Base-by-base conservation (phyloP, 2,888 invertebrate species). In the Melanotus villosus region DNA sequence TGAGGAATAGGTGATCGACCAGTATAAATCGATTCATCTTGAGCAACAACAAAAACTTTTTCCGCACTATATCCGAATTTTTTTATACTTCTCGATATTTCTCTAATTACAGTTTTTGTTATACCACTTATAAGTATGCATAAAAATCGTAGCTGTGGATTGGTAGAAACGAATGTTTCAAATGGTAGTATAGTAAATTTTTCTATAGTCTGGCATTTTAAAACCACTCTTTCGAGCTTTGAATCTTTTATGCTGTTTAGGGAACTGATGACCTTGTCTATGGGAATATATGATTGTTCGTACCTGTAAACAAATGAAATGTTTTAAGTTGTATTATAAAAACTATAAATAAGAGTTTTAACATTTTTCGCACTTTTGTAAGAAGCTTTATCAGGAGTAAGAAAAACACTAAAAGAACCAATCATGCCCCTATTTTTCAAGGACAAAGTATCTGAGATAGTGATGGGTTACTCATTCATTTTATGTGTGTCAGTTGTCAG, bases 221-320 rank as follows among this genome's bases (percentile, higher is more conserved):
- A 45, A 7, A 45, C 16, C 30, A 59, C 4, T 14, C 59, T 59
- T 14, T 59, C 43, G n/a, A 59, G n/a, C 4, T 45, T 59, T 30
- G 18, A 7, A 34, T 19, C 16, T 10, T 5, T 6, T 32, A 16
- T 32, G 9, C 14, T 21, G 9, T 26, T 16, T 0, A 59, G 21
- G 3, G 30, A 16, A 18, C 30, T 18, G 10, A 59, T 18, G 7
- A 59, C 6, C 23, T 26, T 43, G 18, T 45, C 59, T 3, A 57
- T 21, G 2, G 57, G 23, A 23, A 23, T 41, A n/a, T 57, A 23
- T 1, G 9, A 14, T 12, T 19, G 38, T 23, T 57, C 41, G 14
- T 32, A 59, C 30, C 59, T 59, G 30, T 2, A 43, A 59, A 56
- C 7, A 19, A 43, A 19, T 3, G 7, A 43, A 2, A 3, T 14